Base-by-base conservation (phyloP, 2,113 vertebrate genomes). In the Turnix velox region DNA sequence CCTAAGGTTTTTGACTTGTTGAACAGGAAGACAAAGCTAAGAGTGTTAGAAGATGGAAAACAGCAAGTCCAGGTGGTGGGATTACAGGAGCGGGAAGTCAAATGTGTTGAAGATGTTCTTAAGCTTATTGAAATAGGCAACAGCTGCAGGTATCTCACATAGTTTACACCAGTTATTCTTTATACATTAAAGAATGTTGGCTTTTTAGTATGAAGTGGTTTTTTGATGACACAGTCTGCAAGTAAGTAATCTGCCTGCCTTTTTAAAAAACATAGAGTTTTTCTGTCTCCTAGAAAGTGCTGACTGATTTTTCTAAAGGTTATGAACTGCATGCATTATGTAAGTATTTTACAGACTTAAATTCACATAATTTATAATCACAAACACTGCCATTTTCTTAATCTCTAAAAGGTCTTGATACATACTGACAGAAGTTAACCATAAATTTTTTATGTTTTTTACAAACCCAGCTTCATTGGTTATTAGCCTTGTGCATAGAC, bases 31-130 rank as follows among this genome's bases (percentile, higher is more conserved):
- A 98, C 99, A 69, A 99, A 99, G 96, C 87, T 99, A 87, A 98
- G 99, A 83, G 99, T 99, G 11, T 96, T 99, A 92, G 99, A 99
- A 97, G 99, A 99, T 80, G 99, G 99, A 35, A 99, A 99, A 97
- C 99, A 99, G 97, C 99, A 99, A 97, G 99, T 99, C 87, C 99
- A 99, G 92, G 99, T 99, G 88, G 99, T 99, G 46, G 99, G 99
- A 43, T 97, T 99, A 68, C 99, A 99, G 88, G 99, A 99, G 73
- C 97, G 98, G 16, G 99, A 99, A 85, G 99, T 99, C 68, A 99
- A 98, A 87, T 99, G 99, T 97, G 99, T 99, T 18, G 99, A 99
- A 97, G 99, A 99, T 66, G 99, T 99, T 61, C 98, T 99, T 77
- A 99, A 99, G 75, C 99, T 99, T 84, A 99, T 99, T 88, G 99